Evolutionary conservation across 2,113 vertebrate species (phyloP).

Genomic region (Microcebus jonahi): DNA sequence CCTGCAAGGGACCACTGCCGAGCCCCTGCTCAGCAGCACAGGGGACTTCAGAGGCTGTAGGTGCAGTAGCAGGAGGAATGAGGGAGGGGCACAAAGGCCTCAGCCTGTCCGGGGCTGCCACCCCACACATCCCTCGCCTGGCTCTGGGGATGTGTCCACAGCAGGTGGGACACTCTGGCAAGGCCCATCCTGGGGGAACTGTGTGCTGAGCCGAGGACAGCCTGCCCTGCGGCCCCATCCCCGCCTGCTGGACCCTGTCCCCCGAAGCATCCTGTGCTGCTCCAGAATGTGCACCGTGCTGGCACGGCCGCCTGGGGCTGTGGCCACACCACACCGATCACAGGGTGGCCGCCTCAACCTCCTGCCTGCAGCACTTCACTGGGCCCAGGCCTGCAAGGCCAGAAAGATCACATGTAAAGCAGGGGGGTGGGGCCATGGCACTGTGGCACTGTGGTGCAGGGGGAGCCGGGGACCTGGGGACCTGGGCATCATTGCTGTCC

Average conservation of each 20-base stretch:
- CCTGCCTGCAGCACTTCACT: background rate
- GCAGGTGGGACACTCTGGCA: background rate
- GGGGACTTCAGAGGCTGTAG: no score
- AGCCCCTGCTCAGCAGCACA: background rate
- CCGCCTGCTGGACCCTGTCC: background rate
- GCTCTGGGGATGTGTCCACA: background rate
- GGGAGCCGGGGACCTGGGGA: no score
- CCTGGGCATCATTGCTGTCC: background rate
- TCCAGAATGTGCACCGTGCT: background rate
- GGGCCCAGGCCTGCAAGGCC: background rate
- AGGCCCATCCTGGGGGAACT: background rate
- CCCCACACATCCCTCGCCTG: rapidly evolving
- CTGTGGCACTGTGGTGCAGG: background rate
- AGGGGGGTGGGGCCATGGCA: no score
- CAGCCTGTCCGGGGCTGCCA: rapidly evolving
- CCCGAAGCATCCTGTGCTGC: conserved; percentile 3
- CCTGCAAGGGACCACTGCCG: background rate
- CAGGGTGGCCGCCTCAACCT: background rate
- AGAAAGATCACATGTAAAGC: no score
- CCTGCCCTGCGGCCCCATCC: background rate
- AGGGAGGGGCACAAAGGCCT: rapidly evolving
- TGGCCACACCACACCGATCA: background rate
- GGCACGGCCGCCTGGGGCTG: background rate
- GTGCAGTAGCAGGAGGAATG: background rate
- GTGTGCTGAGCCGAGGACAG: background rate